Evolutionary conservation across 2,888 invertebrate genomes (phyloP), one percentile per base, ranked within the genome.

Genomic region (Pachymerium ferrugineum): DNA sequence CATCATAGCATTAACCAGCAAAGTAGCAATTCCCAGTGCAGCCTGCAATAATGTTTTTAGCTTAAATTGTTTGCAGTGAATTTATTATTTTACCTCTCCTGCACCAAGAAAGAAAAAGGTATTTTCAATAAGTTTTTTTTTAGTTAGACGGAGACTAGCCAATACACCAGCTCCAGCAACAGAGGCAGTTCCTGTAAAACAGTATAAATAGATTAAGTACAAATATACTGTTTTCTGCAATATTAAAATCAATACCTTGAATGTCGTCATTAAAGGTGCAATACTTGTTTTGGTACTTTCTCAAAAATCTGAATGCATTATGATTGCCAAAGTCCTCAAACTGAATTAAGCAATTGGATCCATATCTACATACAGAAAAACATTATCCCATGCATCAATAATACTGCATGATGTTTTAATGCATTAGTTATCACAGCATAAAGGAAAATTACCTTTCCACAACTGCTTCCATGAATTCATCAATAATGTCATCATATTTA

Each of bases 201-300:
- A 73, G 1, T 19, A 72, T 31, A 29, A 6, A 22, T 31, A 8
- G 10, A 19, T 22, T 22, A 54, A 10, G 19, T 19, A n/a, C 1
- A n/a, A 42, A 14, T 10, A 19, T 10, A 54, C 10, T n/a, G n/a
- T n/a, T n/a, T n/a, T n/a, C 10, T n/a, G 1, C 3, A 19, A 54
- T n/a, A 22, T 54, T 10, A 54, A 16, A 22, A 28, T 54, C 6
- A 8, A 31, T 74, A 80, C 97, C 97, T 84, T 99, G 97, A 81
- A 99, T 99, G 83, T 99, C 99, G 83, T 99, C 99, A 85, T 99
- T 99, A 85, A 99, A 99, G 14, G 95, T 96, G 84, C 97, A 98
- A 84, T 92, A 91, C 80, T 88, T 82, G 79, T 92, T 86, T 54
- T 94, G 88, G 84, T 98, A 99, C 82, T 93, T 94, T 79, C 89